Percentiles rank a stretch among this genome's conserved stretches.
Evolutionary conservation across 2,113 vertebrate genomes (phyloP).

Genomic region (Athene cunicularia): DNA sequence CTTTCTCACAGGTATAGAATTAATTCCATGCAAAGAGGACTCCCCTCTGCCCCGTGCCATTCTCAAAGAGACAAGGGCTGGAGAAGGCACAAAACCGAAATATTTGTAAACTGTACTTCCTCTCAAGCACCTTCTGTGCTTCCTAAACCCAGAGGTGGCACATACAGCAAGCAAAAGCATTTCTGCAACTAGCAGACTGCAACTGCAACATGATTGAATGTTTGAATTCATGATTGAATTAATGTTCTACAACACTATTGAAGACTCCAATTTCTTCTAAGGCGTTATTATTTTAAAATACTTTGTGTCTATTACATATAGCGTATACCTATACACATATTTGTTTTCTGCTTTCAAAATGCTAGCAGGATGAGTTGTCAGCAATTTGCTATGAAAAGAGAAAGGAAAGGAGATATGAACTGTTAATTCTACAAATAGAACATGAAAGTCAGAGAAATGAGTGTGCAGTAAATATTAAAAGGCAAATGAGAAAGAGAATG

Average conservation of each 20-base stretch:
- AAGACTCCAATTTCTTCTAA: neutral
- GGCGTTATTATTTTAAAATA: neutral
- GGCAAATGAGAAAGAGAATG: neutral
- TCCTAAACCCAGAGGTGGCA: neutral
- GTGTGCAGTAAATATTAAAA: neutral
- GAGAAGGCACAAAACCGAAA: neutral
- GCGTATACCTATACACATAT: neutral
- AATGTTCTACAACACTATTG: neutral
- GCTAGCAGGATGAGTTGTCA: neutral
- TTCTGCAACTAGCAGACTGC: neutral
- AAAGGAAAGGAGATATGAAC: neutral
- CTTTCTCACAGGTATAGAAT: neutral
- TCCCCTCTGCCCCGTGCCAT: neutral
- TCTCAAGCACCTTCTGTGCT: neutral
- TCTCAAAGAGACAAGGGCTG: neutral
- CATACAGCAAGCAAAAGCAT: neutral
- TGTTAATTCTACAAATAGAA: neutral
- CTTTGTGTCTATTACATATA: neutral
- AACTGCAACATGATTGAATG: neutral
- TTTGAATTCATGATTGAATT: neutral
- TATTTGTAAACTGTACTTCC: neutral
- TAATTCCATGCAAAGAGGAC: neutral
- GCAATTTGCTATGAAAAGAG: neutral
- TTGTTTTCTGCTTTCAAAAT: constrained; percentile 1
- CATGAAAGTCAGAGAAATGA: neutral